These are phyloP conservation scores for Melanotaenia maccullochi DNA, from an alignment of 2,797 vertebrate genomes.

Conservation along the genomic window DNA sequence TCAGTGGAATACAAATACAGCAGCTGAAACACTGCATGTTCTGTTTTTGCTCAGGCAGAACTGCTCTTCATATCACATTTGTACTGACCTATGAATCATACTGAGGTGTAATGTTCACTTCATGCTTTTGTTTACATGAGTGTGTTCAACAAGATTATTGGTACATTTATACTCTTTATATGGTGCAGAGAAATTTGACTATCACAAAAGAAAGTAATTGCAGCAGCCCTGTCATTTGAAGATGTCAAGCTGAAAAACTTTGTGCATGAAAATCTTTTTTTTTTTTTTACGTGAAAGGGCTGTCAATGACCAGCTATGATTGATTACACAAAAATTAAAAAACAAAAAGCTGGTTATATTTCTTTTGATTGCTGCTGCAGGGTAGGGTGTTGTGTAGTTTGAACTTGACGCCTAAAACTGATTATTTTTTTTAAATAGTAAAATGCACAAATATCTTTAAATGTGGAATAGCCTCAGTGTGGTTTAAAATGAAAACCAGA, in stretches of 20 bases:
- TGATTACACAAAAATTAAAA: background rate
- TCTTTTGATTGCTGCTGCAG: background rate
- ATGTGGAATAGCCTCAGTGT: conserved; percentile 55
- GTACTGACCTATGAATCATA: conserved; percentile 52
- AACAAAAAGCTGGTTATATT: background rate
- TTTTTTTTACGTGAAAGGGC: conserved; percentile 5
- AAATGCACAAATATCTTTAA: conserved; percentile 46
- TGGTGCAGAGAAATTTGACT: conserved; percentile 10
- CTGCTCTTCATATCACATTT: conserved; percentile 26
- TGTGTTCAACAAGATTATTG: background rate
- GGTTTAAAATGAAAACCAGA: conserved; percentile 39
- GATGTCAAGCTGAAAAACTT: background rate
- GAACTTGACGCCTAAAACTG: conserved; percentile 7
- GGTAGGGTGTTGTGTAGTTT: background rate
- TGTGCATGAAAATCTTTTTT: background rate
- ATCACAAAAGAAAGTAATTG: background rate
- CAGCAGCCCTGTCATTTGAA: background rate
- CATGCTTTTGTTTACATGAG: conserved; percentile 14
- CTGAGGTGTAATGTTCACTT: conserved; percentile 57
- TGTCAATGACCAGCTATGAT: conserved; percentile 2
- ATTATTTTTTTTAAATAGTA: conserved; percentile 49
- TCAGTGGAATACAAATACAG: conserved; percentile 20
- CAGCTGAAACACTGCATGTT: conserved; percentile 51
- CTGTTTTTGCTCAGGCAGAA: conserved; percentile 36
- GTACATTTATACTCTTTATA: background rate